phyloP scores from a whole-genome alignment of 1,140 invertebrate species.

The Chlorops oryzae region DNA sequence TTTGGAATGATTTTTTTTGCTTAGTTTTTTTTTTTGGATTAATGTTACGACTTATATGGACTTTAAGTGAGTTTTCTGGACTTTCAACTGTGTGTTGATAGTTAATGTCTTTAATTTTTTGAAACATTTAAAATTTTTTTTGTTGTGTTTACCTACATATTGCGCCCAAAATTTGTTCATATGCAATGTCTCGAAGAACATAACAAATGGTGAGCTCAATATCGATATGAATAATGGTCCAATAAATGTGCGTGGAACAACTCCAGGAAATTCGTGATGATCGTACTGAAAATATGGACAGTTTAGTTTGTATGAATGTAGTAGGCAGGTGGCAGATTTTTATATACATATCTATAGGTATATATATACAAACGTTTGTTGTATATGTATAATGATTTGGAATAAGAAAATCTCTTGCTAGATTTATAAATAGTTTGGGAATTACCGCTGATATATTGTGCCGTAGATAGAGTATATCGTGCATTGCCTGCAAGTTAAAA shows the following conservation, averaged over 20 bases:
- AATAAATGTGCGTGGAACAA: conserved; percentile 94
- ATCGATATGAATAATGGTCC: conserved; percentile 82
- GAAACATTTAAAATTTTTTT: neutral
- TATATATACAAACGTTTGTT: no score
- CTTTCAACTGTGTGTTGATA: neutral
- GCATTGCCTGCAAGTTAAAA: conserved; percentile 96
- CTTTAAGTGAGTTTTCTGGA: neutral
- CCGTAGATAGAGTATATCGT: conserved; percentile 90
- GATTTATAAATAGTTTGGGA: neutral
- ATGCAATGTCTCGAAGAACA: conserved; percentile 61
- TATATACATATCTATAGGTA: no score
- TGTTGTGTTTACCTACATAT: conserved; percentile 70
- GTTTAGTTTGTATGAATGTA: neutral
- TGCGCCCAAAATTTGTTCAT: conserved; percentile 84
- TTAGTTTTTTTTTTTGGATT: no score
- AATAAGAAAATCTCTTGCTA: no score
- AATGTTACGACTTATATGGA: neutral
- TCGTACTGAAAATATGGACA: conserved; percentile 75
- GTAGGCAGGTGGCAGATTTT: no score
- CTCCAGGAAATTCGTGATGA: conserved; percentile 96
- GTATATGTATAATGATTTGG: no score
- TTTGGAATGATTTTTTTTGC: no score
- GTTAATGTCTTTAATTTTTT: neutral
- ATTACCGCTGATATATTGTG: conserved; percentile 53
- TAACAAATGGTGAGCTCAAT: conserved; percentile 70